These are phyloP conservation scores for cat (Felis catus) DNA, from an alignment of 2,113 vertebrate genomes.

Conservation along the genomic window F.catus_Fca126_mat1.0 CM031418.1:63921501-63922000, in stretches of 20 bases:
- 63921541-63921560: background rate
- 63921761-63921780: conserved; percentile 69
- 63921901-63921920: background rate
- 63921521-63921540: background rate
- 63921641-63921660: conserved; percentile 51
- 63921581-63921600: conserved; percentile 28
- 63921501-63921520: background rate
- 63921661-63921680: conserved; percentile 26
- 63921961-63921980: background rate
- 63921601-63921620: conserved; percentile 36
- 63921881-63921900: conserved; percentile 49
- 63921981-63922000: conserved; percentile 13
- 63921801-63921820: background rate
- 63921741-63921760: conserved; percentile 41
- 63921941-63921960: background rate
- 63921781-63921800: conserved; percentile 49
- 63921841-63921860: conserved; percentile 49
- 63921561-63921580: conserved; percentile 16
- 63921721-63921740: conserved; percentile 65
- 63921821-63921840: conserved; percentile 35
- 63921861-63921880: conserved; percentile 57
- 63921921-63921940: conserved; percentile 20
- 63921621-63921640: conserved; percentile 13
- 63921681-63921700: conserved; percentile 43
- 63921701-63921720: conserved; percentile 24